phyloP scores from a whole-genome alignment of 2,888 invertebrate genomes.

The Autographa pulchrina region DNA sequence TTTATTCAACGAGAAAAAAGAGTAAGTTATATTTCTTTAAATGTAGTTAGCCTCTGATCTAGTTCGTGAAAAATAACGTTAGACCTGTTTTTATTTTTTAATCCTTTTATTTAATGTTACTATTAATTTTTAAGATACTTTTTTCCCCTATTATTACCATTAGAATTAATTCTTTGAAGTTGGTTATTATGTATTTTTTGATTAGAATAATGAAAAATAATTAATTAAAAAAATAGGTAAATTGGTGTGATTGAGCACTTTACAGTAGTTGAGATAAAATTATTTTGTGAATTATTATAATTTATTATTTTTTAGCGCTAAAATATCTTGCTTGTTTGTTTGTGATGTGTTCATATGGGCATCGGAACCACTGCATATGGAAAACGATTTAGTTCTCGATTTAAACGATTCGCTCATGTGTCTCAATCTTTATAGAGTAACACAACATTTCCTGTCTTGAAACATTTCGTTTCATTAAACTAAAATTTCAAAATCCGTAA shows the following conservation, averaged over 20 bases:
- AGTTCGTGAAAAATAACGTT: conserved; percentile 61
- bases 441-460: conserved; percentile 27
- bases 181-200: conserved; percentile 79
- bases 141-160: conserved; percentile 82
- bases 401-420: conserved; percentile 14
- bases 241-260: conserved; percentile 68
- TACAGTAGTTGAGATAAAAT: conserved; percentile 52
- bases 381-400: conserved; percentile 3
- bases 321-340: conserved; percentile 34
- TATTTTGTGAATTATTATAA: conserved; percentile 57
- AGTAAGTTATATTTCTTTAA: conserved; percentile 73
- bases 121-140: conserved; percentile 85
- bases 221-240: conserved; percentile 68
- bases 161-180: conserved; percentile 82
- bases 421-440: conserved; percentile 27
- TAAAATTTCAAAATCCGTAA: conserved; percentile 55
- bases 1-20: conserved; percentile 63
- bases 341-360: conserved; percentile 30
- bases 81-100: conserved; percentile 75
- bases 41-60: conserved; percentile 61
- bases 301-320: conserved; percentile 53
- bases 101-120: conserved; percentile 86
- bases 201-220: conserved; percentile 62
- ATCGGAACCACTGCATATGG: conserved; percentile 10
- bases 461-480: conserved; percentile 37